Evolutionary conservation across 1,140 invertebrate genomes (phyloP).

Genomic region (Asobara japonica): DNA sequence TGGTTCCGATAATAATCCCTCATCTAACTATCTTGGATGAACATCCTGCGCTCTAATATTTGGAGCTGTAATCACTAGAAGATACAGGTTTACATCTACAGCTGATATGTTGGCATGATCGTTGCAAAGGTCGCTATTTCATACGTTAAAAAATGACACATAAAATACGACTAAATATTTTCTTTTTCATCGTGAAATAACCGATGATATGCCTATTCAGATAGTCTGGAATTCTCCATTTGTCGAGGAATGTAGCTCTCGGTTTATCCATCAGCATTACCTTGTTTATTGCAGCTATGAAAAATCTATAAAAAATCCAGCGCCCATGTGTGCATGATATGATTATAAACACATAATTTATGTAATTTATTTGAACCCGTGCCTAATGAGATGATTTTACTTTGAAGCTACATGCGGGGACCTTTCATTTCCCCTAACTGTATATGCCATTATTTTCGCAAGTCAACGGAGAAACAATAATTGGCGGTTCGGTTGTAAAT

Average conservation of each 20-base stretch:
- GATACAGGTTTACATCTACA: too few relatives aligned
- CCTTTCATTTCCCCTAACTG: not conserved
- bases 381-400: not conserved
- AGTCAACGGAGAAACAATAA: not conserved
- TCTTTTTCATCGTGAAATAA: too few relatives aligned
- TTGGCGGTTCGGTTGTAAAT: too few relatives aligned
- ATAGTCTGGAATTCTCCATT: not conserved
- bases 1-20: too few relatives aligned
- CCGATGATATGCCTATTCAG: not conserved
- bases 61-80: too few relatives aligned
- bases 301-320: not conserved
- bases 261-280: not conserved
- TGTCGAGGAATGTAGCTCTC: too few relatives aligned
- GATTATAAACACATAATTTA: not conserved
- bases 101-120: too few relatives aligned
- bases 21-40: too few relatives aligned
- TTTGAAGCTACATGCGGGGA: not conserved
- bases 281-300: not conserved
- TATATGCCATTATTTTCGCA: not conserved
- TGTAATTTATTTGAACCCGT: not conserved
- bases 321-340: not conserved
- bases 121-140: too few relatives aligned
- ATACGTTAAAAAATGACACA: too few relatives aligned
- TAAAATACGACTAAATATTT: too few relatives aligned
- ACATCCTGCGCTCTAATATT: too few relatives aligned